phyloP scores from a whole-genome alignment of 2,797 vertebrate species.

The Chrysocyon brachyurus region DNA sequence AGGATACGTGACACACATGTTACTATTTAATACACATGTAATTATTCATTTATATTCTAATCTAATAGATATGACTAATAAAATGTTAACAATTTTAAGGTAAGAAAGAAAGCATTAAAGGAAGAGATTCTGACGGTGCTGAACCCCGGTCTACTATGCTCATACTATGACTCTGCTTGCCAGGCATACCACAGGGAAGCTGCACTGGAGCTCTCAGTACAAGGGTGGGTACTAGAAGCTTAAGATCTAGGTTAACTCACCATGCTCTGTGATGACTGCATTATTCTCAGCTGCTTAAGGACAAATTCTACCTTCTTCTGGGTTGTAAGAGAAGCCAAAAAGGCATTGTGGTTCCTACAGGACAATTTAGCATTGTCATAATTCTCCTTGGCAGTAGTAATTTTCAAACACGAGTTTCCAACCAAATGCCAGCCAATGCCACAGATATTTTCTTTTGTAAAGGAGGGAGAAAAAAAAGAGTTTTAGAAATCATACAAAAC shows the following conservation, averaged over 20 bases:
- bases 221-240: not conserved
- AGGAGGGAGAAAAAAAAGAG: not conserved
- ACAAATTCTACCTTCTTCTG: conserved; percentile 98
- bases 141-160: not conserved
- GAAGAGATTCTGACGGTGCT: not conserved
- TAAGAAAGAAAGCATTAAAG: conserved; percentile 17
- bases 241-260: conserved; percentile 88
- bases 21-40: not conserved
- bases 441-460: conserved; percentile 94
- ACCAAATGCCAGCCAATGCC: conserved; percentile 97
- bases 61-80: conserved; percentile 36
- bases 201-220: not conserved
- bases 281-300: conserved; percentile 95
- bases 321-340: conserved; percentile 96
- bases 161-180: not conserved
- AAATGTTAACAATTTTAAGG: conserved; percentile 19
- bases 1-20: not conserved
- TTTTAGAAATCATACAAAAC: conserved; percentile 68
- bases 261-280: conserved; percentile 93
- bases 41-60: conserved; percentile 19
- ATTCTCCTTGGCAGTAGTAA: conserved; percentile 94
- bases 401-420: conserved; percentile 96
- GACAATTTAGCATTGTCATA: conserved; percentile 97
- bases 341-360: conserved; percentile 94
- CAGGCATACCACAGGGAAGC: not conserved